Percentiles rank a stretch among this genome's conserved stretches.
phyloP scores from a whole-genome alignment of 2,113 vertebrate species.

The Spheniscus mendiculus region DNA sequence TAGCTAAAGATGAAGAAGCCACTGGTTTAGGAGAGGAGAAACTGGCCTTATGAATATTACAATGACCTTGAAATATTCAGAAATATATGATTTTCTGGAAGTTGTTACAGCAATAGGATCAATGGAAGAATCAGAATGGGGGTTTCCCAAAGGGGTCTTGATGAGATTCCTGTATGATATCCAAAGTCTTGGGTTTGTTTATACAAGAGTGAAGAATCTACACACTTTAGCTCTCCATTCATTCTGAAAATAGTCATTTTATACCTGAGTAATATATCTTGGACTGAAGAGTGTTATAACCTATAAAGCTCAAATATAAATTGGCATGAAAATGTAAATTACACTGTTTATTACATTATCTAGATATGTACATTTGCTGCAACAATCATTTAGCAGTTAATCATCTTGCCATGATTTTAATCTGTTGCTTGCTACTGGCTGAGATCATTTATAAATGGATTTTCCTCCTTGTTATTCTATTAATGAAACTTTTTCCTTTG shows the following conservation, averaged over 20 bases:
- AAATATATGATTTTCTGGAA: background rate
- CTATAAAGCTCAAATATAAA: background rate
- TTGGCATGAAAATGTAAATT: background rate
- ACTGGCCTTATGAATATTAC: background rate
- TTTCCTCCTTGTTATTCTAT: background rate
- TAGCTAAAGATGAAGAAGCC: background rate
- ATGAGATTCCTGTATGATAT: background rate
- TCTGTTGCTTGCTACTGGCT: background rate
- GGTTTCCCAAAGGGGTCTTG: background rate
- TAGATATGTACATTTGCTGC: background rate
- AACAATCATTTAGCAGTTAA: background rate
- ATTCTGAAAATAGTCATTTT: background rate
- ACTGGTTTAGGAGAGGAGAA: background rate
- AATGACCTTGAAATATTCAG: background rate
- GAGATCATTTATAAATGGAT: background rate
- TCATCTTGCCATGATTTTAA: background rate
- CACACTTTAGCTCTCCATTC: background rate
- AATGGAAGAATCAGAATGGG: background rate
- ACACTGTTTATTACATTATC: background rate
- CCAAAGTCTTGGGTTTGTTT: background rate
- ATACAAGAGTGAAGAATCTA: background rate
- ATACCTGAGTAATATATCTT: background rate
- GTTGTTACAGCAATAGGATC: background rate
- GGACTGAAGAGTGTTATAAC: background rate
- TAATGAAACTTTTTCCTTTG: background rate